phyloP scores from a whole-genome alignment of 2,113 vertebrate genomes.

The Bos javanicus region DNA sequence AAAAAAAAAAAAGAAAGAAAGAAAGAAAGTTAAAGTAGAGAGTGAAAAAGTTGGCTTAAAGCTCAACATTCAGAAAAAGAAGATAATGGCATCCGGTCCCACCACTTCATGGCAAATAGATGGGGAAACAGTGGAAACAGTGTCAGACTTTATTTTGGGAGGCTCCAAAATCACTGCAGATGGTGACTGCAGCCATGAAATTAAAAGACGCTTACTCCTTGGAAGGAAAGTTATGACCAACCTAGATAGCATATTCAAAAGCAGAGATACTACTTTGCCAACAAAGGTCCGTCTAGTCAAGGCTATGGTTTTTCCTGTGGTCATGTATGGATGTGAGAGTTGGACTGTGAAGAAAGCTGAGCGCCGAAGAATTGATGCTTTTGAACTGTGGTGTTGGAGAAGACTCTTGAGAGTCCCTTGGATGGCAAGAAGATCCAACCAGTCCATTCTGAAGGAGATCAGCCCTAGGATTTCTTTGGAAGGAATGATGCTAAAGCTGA shows the following conservation, averaged over 20 bases:
- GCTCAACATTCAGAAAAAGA: not conserved
- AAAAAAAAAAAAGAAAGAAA: no score
- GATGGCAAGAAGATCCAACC: not conserved
- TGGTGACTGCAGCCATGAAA: not conserved
- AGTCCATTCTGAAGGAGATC: not conserved
- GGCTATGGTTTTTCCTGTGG: not conserved
- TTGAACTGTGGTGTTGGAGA: not conserved
- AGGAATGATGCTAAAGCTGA: not conserved
- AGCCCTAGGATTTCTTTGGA: not conserved
- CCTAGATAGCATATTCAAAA: not conserved
- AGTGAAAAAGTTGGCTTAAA: not conserved
- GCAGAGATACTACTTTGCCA: not conserved
- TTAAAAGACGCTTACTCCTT: not conserved
- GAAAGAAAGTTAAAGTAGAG: not conserved
- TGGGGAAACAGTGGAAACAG: not conserved
- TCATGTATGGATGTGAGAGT: not conserved
- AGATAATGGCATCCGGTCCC: not conserved
- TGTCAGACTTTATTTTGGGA: not conserved
- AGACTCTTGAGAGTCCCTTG: not conserved
- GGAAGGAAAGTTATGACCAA: not conserved
- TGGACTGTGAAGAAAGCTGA: not conserved
- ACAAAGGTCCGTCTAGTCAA: not conserved
- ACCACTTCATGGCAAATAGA: not conserved
- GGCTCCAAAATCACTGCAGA: not conserved
- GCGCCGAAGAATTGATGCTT: not conserved